A percentile compares a stretch with the other conserved stretches of the same genome.
These are phyloP conservation scores for Strigamia transsilvanica DNA, from an alignment of 2,888 invertebrate genomes.

Conservation along the genomic window DNA sequence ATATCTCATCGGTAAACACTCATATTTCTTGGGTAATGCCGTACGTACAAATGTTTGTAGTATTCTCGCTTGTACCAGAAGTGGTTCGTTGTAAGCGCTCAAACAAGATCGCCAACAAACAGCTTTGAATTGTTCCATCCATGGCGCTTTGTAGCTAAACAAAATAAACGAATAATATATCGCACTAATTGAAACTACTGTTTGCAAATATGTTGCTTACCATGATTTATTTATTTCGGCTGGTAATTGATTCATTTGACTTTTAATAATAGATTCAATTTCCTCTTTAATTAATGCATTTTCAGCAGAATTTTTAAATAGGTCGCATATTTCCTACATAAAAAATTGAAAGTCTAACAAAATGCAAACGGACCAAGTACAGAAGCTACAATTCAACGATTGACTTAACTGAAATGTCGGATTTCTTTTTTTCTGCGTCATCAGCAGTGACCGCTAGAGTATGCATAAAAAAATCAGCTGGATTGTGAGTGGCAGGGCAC, in stretches of 20 bases:
- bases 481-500: slow-evolving; percentile 66
- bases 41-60: slow-evolving; percentile 53
- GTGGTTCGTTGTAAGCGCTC: slow-evolving; percentile 86
- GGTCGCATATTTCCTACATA: slow-evolving; percentile 61
- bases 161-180: background rate
- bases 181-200: too few species aligned
- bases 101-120: slow-evolving; percentile 91
- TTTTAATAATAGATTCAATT: background rate
- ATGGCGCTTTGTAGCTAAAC: slow-evolving; percentile 71
- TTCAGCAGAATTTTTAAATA: slow-evolving; percentile 60
- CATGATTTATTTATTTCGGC: background rate
- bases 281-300: slow-evolving; percentile 48
- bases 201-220: background rate
- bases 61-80: slow-evolving; percentile 86
- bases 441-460: slow-evolving; percentile 66
- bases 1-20: too few species aligned
- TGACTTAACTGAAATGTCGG: slow-evolving; percentile 58
- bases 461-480: slow-evolving; percentile 67
- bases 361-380: too few species aligned
- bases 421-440: slow-evolving; percentile 60
- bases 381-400: background rate
- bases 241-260: background rate
- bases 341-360: background rate
- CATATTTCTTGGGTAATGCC: too few species aligned
- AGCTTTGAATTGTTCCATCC: slow-evolving; percentile 87